These are phyloP conservation scores for Chymomyza amoena DNA, from an alignment of 2,888 invertebrate species.

Conservation along the genomic window DNA sequence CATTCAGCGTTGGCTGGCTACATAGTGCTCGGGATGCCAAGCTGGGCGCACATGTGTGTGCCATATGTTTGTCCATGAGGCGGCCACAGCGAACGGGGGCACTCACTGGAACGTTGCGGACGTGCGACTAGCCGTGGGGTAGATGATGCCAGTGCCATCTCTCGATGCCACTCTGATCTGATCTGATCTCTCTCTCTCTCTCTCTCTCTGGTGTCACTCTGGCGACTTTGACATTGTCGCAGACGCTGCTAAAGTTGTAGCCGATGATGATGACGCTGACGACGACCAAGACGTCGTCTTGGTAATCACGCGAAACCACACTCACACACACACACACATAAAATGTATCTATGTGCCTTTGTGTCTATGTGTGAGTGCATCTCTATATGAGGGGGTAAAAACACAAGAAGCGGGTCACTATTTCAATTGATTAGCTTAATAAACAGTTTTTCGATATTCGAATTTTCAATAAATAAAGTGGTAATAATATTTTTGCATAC, in stretches of 20 bases:
- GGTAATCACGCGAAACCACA: conserved; percentile 7
- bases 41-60: conserved; percentile 57
- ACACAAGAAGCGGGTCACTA: too few relatives aligned
- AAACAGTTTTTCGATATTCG: too few relatives aligned
- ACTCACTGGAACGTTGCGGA: conserved; percentile 30
- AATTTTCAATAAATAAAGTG: too few relatives aligned
- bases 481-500: too few relatives aligned
- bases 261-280: neutral
- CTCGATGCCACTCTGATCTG: conserved; percentile 14
- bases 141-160: conserved; percentile 19
- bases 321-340: neutral
- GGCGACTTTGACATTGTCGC: conserved; percentile 53
- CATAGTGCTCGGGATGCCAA: conserved; percentile 21
- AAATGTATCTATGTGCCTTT: neutral
- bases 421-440: too few relatives aligned
- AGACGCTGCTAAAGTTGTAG: conserved; percentile 2
- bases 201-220: neutral
- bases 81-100: conserved; percentile 35
- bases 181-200: conserved; percentile 5
- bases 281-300: too few relatives aligned
- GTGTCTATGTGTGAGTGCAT: neutral
- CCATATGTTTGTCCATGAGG: conserved; percentile 71
- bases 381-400: too few relatives aligned
- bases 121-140: conserved; percentile 57
- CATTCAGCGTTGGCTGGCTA: conserved; percentile 9